These are phyloP conservation scores for Helobdella robusta DNA, from an alignment of 2,888 invertebrate genomes.

Conservation along the genomic window DNA sequence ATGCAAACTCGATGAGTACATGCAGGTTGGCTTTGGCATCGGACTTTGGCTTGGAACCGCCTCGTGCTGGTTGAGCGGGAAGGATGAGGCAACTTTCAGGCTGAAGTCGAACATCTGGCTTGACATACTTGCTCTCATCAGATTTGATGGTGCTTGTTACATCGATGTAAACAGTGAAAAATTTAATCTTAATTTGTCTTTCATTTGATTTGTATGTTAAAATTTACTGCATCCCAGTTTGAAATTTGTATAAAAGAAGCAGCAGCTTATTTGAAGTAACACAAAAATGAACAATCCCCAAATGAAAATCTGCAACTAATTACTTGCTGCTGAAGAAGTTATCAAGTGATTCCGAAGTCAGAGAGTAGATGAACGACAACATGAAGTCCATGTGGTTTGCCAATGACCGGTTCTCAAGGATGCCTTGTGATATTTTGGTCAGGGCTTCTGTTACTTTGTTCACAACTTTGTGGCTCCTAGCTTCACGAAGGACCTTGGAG, in stretches of 20 bases:
- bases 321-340: constrained; percentile 59
- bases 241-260: too few species aligned
- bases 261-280: too few species aligned
- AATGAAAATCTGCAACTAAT: too few species aligned
- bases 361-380: constrained; percentile 70
- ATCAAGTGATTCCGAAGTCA: constrained; percentile 70
- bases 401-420: constrained; percentile 71
- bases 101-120: constrained; percentile 27
- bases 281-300: too few species aligned
- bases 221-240: too few species aligned
- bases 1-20: constrained; percentile 77
- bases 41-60: constrained; percentile 50
- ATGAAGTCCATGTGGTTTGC: constrained; percentile 63
- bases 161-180: too few species aligned
- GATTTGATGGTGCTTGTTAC: background rate
- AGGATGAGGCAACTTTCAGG: constrained; percentile 63
- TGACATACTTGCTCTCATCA: background rate
- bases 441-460: constrained; percentile 71
- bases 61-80: constrained; percentile 63
- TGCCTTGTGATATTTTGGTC: constrained; percentile 66
- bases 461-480: constrained; percentile 70
- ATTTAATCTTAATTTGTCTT: too few species aligned
- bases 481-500: constrained; percentile 56
- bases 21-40: constrained; percentile 72
- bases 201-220: too few species aligned